Percentiles rank a stretch among this genome's conserved stretches.
These are phyloP conservation scores for Megathymus violae DNA, from an alignment of 1,140 invertebrate species.

Conservation along the genomic window DNA sequence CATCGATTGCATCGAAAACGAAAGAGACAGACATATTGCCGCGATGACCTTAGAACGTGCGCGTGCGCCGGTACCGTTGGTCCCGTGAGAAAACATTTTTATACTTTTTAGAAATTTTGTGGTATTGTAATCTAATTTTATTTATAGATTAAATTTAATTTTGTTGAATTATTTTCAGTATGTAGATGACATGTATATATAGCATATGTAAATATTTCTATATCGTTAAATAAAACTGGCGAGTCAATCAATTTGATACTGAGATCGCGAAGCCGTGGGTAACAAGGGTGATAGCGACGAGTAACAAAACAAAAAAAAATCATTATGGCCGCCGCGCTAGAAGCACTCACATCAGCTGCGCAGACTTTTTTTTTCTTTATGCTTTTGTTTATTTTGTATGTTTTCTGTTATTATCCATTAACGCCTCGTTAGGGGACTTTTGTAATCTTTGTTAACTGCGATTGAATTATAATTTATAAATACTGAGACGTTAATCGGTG, in stretches of 20 bases:
- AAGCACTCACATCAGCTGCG: not conserved
- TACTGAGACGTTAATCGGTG: too few relatives aligned
- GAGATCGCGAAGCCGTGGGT: not conserved
- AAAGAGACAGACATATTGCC: constrained; percentile 48
- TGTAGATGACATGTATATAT: too few relatives aligned
- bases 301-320: constrained; percentile 3
- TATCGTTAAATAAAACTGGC: too few relatives aligned
- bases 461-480: too few relatives aligned
- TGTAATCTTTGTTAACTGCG: too few relatives aligned
- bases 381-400: not conserved
- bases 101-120: constrained; percentile 49
- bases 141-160: constrained; percentile 26
- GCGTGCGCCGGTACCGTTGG: constrained; percentile 68
- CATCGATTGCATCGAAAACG: constrained; percentile 14
- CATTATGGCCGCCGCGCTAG: constrained; percentile 4
- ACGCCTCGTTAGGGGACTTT: not conserved
- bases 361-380: not conserved
- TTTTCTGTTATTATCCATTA: not conserved
- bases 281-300: not conserved
- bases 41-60: constrained; percentile 59
- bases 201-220: too few relatives aligned
- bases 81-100: constrained; percentile 70
- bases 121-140: constrained; percentile 49
- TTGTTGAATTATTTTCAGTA: not conserved
- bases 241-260: constrained; percentile 1